phyloP scores from a whole-genome alignment of 2,888 invertebrate species.

The Cephus pygmeus region DNA sequence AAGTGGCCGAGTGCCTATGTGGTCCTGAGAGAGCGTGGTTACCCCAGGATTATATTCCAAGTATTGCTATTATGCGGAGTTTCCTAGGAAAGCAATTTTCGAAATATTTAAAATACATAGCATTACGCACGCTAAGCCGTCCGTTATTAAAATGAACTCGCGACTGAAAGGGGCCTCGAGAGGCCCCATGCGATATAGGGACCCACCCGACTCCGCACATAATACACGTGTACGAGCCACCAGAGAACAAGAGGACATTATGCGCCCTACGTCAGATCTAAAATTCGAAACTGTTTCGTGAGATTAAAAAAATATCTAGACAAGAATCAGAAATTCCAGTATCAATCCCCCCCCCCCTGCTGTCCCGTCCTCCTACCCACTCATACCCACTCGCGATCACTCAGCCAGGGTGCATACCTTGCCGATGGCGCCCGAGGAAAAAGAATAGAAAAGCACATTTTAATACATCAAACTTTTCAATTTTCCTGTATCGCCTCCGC shows the following conservation, averaged over 20 bases:
- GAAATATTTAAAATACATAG: slow-evolving; percentile 64
- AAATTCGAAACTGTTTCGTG: no score
- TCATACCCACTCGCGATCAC: not conserved
- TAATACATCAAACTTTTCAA: slow-evolving; percentile 61
- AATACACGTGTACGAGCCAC: no score
- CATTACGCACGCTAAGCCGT: slow-evolving; percentile 48
- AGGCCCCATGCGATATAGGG: no score
- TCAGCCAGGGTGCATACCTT: not conserved
- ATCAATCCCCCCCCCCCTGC: no score
- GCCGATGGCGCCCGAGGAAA: not conserved
- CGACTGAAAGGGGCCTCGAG: not conserved
- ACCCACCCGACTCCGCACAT: no score
- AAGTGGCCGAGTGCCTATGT: slow-evolving; percentile 48
- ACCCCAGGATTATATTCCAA: slow-evolving; percentile 59
- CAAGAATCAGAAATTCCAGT: no score
- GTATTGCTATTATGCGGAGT: slow-evolving; percentile 60
- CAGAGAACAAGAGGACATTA: no score
- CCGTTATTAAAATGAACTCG: slow-evolving; percentile 46
- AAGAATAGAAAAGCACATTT: not conserved
- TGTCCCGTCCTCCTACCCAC: no score
- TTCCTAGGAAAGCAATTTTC: slow-evolving; percentile 64
- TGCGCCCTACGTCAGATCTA: no score
- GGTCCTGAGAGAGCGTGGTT: slow-evolving; percentile 41
- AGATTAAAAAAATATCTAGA: no score
- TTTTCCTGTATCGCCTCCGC: slow-evolving; percentile 38